Evolutionary conservation across 2,113 vertebrate genomes (phyloP).

Genomic region (Pygoscelis adeliae): DNA sequence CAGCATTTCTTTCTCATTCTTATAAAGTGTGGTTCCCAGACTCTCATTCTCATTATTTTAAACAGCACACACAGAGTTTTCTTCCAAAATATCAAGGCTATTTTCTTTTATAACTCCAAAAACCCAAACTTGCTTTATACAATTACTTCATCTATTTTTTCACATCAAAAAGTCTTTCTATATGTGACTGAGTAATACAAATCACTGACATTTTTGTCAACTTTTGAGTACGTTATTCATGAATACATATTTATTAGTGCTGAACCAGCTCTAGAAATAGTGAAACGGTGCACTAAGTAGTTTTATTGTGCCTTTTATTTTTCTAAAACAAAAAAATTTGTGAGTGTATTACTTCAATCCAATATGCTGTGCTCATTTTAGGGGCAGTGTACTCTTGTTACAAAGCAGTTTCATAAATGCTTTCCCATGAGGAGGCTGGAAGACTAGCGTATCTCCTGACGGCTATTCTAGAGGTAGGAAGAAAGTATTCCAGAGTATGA

Average conservation of each 20-base stretch:
- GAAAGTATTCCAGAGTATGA: neutral
- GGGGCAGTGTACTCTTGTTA: neutral
- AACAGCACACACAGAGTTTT: neutral
- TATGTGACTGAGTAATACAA: neutral
- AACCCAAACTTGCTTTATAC: neutral
- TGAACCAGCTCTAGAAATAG: neutral
- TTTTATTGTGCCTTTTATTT: neutral
- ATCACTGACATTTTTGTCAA: neutral
- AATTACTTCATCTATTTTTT: neutral
- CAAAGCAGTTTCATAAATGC: neutral
- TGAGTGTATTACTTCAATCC: neutral
- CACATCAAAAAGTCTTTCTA: neutral
- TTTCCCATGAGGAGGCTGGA: neutral
- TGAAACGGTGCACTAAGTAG: neutral
- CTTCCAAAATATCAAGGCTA: neutral
- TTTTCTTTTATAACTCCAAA: neutral
- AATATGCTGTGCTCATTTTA: neutral
- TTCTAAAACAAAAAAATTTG: neutral
- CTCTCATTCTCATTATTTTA: neutral
- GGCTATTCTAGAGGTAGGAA: neutral
- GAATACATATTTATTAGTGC: neutral
- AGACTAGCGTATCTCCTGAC: neutral
- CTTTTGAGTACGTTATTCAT: neutral
- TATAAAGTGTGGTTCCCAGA: neutral
- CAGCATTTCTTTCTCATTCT: neutral